Percentiles rank a stretch among this genome's conserved stretches.
These are phyloP conservation scores for Varroa destructor DNA, from an alignment of 1,140 invertebrate species.

Conservation along the genomic window DNA sequence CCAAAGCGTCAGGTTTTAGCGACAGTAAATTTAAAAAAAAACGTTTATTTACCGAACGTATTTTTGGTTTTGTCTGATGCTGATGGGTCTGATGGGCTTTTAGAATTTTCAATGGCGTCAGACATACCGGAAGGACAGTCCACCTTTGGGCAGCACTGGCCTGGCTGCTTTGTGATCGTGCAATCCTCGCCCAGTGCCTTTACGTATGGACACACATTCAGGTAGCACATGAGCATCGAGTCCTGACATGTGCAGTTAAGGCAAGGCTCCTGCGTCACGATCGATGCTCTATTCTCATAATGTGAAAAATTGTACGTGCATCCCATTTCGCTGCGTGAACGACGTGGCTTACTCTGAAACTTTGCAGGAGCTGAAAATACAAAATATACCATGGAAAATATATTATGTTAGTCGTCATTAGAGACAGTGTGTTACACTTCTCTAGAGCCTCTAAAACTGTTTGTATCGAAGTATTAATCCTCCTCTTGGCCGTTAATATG, in stretches of 20 bases:
- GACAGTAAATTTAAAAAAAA: constrained; percentile 21
- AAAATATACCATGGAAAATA: neutral
- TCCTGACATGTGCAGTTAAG: constrained; percentile 88
- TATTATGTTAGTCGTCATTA: too few species aligned
- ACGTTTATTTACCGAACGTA: constrained; percentile 25
- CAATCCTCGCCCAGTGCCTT: constrained; percentile 82
- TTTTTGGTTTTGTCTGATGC: constrained; percentile 26
- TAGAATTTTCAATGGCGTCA: constrained; percentile 8
- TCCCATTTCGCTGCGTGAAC: constrained; percentile 42
- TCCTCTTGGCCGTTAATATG: too few species aligned
- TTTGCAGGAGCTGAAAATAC: constrained; percentile 21
- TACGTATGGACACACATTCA: constrained; percentile 74
- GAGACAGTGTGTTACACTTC: too few species aligned
- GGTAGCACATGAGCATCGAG: constrained; percentile 84
- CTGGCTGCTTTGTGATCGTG: constrained; percentile 68
- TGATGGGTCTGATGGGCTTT: constrained; percentile 1
- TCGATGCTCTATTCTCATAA: constrained; percentile 78
- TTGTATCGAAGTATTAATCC: too few species aligned
- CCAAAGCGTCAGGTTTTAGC: constrained; percentile 26
- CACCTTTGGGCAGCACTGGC: constrained; percentile 82
- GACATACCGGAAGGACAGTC: constrained; percentile 72
- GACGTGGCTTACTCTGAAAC: neutral
- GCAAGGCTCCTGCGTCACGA: constrained; percentile 84
- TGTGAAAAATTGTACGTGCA: constrained; percentile 88
- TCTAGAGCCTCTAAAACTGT: too few species aligned